Evolutionary conservation across 2,113 vertebrate species (phyloP), one percentile per base, ranked within the genome.

Genomic region (Centropus unirufus): DNA sequence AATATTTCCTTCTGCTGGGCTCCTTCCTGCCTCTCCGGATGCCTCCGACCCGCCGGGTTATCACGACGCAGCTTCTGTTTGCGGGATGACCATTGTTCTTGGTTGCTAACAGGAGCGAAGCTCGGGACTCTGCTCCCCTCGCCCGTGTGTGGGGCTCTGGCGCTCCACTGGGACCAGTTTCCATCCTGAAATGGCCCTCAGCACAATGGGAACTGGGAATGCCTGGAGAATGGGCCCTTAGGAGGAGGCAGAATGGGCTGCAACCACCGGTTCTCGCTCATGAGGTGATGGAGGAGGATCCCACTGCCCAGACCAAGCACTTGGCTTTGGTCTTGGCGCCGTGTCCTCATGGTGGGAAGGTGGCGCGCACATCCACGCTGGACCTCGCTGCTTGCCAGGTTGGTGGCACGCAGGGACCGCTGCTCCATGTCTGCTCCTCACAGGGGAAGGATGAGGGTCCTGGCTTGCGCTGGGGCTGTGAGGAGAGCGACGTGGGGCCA

Each of bases 21-120:
- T 98, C 97, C 95, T 98, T 98, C 98, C 98, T 98, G 98, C 94
- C 90, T 67, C 2, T 88, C 96, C 97, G 98, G 97, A 98, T 97
- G 97, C 91, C 30, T 66, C 87, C 14, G 82, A 90, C 90, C 62
- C 14, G 39, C 83, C 5, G 6, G 94, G 92, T 97, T 97, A 97
- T 96, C 97, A 86, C 94, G 69, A 63, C 24, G 23, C 89, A 83
- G 95, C 96, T 95, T 91, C 97, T 94, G 96, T 92, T 89, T 42
- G 47, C 3, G 1, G 27, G 12, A 11, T n/a, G 58, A 5, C 64
- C 52, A 75, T 70, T 91, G 93, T 91, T 95, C 59, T 70, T 0
- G 0, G 44, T 52, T 16, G 66, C 24, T 67, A 39, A 40, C 0
- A 2, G 42, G 42, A 58, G 87, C 1, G 20, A 61, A 61, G 30